Evolutionary conservation across 2,113 vertebrate genomes (phyloP), one percentile per base, ranked within the genome.

Genomic region (Planiliza haematocheilus): DNA sequence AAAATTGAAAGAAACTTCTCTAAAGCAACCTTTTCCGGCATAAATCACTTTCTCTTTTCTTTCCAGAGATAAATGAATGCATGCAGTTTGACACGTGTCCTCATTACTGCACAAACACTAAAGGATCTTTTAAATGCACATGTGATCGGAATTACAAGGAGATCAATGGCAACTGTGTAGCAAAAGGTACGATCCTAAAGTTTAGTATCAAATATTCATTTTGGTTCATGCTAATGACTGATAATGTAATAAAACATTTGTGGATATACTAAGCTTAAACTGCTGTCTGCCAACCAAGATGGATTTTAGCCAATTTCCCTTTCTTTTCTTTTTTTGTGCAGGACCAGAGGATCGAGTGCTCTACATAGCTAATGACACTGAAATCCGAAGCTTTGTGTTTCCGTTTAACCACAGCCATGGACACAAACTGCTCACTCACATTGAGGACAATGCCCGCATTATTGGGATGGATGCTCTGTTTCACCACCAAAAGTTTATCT

Each of bases 331-430:
- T 43, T 52, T 60, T 37, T 8, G 89, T 90, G 89, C 95, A 99
- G 98, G 97, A 93, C 96, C 97, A 93, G 97, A 99, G 93, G 97
- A 99, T 92, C 95, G 97, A 94, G 95, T 98, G 93, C 96, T 99
- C 95, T 98, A 98, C 96, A 95, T 99, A 89, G 96, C 98, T 91
- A 99, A 99, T 94, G 97, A 99, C 90, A 99, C 97, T 94, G 97
- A 99, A 94, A 98, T 99, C 95, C 94, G 96, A 94, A 96, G 97
- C 95, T 98, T 98, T 95, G 94, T 96, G 94, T 97, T 97, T 95
- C 98, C 98, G 75, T 99, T 98, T 94, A 98, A 98, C 95, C 95
- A 97, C 94, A 99, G 96, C 94, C 94, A 93, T 21, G 95, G 94
- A 91, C 95, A 95, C 93, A 97, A 96, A 93, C 94, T 98, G 85